Evolutionary conservation across 2,888 invertebrate species (phyloP).

Genomic region (Dione juno): DNA sequence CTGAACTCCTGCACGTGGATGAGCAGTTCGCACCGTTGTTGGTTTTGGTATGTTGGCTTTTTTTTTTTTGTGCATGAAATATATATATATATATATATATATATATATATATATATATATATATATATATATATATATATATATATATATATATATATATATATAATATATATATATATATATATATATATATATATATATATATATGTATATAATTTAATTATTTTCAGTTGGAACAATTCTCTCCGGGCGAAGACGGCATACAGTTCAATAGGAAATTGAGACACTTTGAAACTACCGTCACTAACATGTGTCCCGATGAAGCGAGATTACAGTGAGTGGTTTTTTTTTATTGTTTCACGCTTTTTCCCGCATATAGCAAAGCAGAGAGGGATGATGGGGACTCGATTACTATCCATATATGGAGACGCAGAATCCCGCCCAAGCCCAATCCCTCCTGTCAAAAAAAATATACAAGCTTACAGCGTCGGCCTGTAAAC

Average conservation of each 20-base stretch:
- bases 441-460: no score
- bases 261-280: constrained; percentile 77
- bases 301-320: constrained; percentile 72
- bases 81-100: constrained; percentile 9
- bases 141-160: constrained; percentile 12
- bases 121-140: constrained; percentile 9
- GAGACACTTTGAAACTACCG: constrained; percentile 71
- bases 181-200: constrained; percentile 4
- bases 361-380: no score
- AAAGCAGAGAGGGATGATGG: no score
- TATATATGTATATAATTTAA: constrained; percentile 12
- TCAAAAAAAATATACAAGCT: no score
- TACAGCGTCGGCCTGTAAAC: no score
- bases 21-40: constrained; percentile 60
- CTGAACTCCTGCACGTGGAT: constrained; percentile 65
- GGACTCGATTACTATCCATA: no score
- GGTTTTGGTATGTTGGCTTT: constrained; percentile 50
- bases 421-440: no score
- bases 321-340: constrained; percentile 73
- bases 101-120: constrained; percentile 9
- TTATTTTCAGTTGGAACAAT: constrained; percentile 68
- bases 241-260: constrained; percentile 75
- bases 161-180: not conserved
- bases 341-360: not conserved
- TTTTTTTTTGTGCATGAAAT: not conserved